These are phyloP conservation scores for Drosophila repletoides DNA, from an alignment of 1,140 invertebrate genomes.

Conservation along the genomic window DNA sequence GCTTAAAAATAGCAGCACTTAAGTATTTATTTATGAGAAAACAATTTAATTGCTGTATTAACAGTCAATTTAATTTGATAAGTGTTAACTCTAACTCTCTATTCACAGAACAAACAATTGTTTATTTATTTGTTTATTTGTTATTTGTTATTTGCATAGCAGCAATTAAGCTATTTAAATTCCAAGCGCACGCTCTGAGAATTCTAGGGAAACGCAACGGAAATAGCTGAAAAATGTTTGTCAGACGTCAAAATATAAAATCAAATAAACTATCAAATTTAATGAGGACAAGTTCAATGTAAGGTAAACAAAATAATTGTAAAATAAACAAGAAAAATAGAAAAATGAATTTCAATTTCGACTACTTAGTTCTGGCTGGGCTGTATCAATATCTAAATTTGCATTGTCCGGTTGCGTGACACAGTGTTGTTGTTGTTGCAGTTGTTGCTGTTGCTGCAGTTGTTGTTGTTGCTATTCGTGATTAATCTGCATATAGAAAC, in stretches of 20 bases:
- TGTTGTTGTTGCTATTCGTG: constrained; percentile 41
- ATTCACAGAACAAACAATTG: constrained; percentile 15
- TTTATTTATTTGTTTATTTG: too few relatives aligned
- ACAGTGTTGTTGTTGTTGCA: too few relatives aligned
- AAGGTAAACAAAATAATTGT: not conserved
- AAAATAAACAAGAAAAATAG: not conserved
- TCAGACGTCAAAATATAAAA: not conserved
- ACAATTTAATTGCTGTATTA: constrained; percentile 13
- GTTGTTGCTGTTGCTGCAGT: constrained; percentile 18
- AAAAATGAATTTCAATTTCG: not conserved
- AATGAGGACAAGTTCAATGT: constrained; percentile 18
- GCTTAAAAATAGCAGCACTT: not conserved
- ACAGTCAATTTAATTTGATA: constrained; percentile 1
- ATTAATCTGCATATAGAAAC: constrained; percentile 66
- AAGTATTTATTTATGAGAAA: too few relatives aligned
- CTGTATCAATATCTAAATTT: constrained; percentile 9
- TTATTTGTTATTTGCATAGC: not conserved
- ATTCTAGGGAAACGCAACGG: constrained; percentile 20
- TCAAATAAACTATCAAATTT: constrained; percentile 1
- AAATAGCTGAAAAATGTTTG: constrained; percentile 26
- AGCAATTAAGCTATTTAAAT: constrained; percentile 33
- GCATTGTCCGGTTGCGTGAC: constrained; percentile 33
- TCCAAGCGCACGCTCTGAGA: constrained; percentile 11
- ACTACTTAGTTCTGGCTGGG: not conserved
- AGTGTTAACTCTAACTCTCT: not conserved